phyloP scores from a whole-genome alignment of 2,797 vertebrate species.

The Hippopotamyrus pictus region DNA sequence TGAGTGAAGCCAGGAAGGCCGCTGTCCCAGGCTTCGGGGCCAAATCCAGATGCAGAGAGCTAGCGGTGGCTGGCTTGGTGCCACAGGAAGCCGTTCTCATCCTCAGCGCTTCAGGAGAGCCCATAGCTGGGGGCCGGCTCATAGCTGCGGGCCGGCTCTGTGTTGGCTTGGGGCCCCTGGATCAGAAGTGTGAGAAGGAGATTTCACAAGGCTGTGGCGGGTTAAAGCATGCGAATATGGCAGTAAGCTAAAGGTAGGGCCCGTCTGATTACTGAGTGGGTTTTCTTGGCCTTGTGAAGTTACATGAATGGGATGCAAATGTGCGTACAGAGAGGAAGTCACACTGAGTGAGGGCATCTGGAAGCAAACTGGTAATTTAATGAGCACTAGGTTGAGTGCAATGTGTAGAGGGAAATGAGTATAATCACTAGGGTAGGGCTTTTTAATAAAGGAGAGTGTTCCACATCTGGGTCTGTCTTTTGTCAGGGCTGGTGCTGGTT shows the following conservation, averaged over 20 bases:
- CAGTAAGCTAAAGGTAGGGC: not conserved
- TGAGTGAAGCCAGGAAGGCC: not conserved
- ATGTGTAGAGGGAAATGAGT: not conserved
- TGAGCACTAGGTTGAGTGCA: not conserved
- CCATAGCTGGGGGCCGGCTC: not conserved
- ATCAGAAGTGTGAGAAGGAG: not conserved
- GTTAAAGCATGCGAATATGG: not conserved
- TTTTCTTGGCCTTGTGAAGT: not conserved
- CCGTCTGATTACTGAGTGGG: not conserved
- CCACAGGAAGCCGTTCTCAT: constrained; percentile 1
- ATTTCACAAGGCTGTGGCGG: not conserved
- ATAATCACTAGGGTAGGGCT: not conserved
- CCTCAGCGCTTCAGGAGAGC: not conserved
- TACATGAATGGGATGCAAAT: not conserved
- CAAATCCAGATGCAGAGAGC: constrained; percentile 2
- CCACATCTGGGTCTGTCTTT: constrained; percentile 4
- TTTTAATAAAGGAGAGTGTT: not conserved
- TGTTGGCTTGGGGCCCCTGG: not conserved
- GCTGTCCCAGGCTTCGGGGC: not conserved
- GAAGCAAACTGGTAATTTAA: constrained; percentile 9
- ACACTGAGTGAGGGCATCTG: constrained; percentile 1
- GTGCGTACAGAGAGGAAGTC: not conserved
- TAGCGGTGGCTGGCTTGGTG: not conserved
- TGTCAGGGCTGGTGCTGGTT: not conserved
- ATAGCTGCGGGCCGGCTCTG: not conserved